Evolutionary conservation across 2,797 vertebrate species (phyloP).

Genomic region (Hydrolagus colliei): DNA sequence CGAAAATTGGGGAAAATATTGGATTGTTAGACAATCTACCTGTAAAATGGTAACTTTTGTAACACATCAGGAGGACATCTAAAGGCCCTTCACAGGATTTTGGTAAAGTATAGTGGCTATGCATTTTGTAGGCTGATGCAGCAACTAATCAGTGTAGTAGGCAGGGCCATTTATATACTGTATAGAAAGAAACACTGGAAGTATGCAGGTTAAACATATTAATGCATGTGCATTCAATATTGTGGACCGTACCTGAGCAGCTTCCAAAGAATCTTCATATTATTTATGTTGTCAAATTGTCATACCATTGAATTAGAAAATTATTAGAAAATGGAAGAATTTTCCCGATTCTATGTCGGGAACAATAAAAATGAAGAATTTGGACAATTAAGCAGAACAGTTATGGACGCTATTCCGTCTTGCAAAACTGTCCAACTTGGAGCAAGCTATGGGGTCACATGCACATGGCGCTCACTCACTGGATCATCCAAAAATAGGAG

Average conservation of each 20-base stretch:
- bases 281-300: background rate
- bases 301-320: background rate
- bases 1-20: too few relatives aligned
- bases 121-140: too few relatives aligned
- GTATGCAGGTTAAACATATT: background rate
- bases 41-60: too few relatives aligned
- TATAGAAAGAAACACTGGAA: background rate
- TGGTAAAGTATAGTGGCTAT: too few relatives aligned
- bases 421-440: background rate
- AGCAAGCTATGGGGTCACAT: too few relatives aligned
- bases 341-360: background rate
- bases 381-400: background rate
- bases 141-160: background rate
- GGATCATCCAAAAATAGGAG: too few relatives aligned
- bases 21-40: too few relatives aligned
- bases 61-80: too few relatives aligned
- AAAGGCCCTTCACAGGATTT: too few relatives aligned
- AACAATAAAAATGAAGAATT: background rate
- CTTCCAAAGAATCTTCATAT: background rate
- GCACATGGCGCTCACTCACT: too few relatives aligned
- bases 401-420: background rate
- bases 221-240: background rate
- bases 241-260: background rate
- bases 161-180: background rate
- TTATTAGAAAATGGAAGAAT: background rate